phyloP scores from a whole-genome alignment of 2,888 invertebrate species.

The Norana najaformis region DNA sequence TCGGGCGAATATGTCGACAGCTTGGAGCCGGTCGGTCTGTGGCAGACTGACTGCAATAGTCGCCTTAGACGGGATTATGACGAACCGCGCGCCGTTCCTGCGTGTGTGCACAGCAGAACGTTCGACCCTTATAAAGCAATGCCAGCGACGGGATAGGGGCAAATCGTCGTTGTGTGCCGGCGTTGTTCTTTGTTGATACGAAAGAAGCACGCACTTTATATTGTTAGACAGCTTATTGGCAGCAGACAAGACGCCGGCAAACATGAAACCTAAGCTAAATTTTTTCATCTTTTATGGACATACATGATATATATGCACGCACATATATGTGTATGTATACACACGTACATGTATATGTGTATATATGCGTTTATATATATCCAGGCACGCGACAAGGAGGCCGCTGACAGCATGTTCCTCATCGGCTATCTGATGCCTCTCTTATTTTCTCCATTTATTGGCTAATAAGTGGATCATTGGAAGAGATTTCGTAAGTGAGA shows the following conservation, averaged over 20 bases:
- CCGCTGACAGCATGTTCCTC: neutral
- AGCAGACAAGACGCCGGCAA: neutral
- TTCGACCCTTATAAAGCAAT: neutral
- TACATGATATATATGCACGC: neutral
- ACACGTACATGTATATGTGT: too few relatives aligned
- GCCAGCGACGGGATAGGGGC: neutral
- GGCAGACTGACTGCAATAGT: neutral
- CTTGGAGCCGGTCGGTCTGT: neutral
- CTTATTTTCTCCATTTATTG: neutral
- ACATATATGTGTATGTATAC: too few relatives aligned
- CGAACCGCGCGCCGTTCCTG: neutral
- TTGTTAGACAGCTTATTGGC: neutral
- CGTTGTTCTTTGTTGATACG: constrained; percentile 15
- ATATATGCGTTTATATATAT: neutral
- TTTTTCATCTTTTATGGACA: neutral
- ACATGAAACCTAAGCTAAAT: neutral
- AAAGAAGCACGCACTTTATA: constrained; percentile 13
- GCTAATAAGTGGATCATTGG: neutral
- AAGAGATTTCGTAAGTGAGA: neutral
- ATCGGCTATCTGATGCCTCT: neutral
- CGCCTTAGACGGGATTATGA: constrained; percentile 15
- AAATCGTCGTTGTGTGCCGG: neutral
- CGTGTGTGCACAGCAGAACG: neutral
- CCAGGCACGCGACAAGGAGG: neutral
- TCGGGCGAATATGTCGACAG: neutral